Conservation (phyloP, 1,140 invertebrate species). For the Phenacoccus solenopsis region DNA sequence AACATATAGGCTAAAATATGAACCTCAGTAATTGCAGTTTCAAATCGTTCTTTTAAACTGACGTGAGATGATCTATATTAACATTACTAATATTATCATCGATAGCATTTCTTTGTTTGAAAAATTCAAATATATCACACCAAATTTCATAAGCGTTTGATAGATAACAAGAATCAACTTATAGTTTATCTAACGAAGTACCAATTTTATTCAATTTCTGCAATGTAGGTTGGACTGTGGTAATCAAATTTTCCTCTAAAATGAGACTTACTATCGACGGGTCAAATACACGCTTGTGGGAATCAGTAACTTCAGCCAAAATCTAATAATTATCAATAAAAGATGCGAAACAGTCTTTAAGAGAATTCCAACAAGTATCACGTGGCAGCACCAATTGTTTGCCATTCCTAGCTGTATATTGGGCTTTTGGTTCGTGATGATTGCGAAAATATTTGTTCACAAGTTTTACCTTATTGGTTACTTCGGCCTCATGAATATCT, state of each 20-base stretch:
- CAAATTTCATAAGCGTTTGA: not conserved
- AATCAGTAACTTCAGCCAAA: not conserved
- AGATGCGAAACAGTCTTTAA: slow-evolving; percentile 3
- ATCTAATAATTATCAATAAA: not conserved
- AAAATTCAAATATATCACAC: not conserved
- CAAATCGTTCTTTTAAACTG: slow-evolving; percentile 8
- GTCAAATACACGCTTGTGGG: too few species aligned
- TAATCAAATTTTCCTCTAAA: not conserved
- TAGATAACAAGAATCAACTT: not conserved
- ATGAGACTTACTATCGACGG: not conserved
- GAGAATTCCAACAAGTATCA: slow-evolving; percentile 11
- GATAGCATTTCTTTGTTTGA: not conserved
- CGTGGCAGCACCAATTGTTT: not conserved
- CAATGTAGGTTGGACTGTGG: not conserved
- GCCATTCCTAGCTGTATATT: not conserved
- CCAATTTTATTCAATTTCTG: slow-evolving; percentile 15
- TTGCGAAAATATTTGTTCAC: slow-evolving; percentile 5
- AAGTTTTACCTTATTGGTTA: not conserved
- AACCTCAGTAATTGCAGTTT: not conserved
- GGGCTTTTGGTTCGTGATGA: not conserved
- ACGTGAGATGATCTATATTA: not conserved
- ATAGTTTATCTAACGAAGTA: not conserved
- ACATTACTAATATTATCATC: not conserved
- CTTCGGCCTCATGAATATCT: not conserved
- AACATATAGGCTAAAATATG: slow-evolving; percentile 7